phyloP scores from a whole-genome alignment of 2,797 vertebrate species.

The Myiothlypis chrysogaster region DNA sequence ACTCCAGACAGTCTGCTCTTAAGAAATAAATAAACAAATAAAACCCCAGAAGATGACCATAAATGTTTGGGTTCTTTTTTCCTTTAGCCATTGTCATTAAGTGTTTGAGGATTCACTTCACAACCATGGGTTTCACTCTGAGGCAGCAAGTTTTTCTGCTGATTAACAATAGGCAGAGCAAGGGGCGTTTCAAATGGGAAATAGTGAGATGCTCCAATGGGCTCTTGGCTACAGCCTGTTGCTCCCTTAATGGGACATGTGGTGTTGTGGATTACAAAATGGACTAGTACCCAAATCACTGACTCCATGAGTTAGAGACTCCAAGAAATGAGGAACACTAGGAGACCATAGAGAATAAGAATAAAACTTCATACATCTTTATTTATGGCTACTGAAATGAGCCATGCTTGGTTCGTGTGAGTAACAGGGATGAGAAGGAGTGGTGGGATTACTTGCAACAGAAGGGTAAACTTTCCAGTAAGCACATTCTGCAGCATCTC shows the following conservation, averaged over 20 bases:
- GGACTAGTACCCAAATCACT: neutral
- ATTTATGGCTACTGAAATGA: neutral
- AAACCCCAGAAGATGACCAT: neutral
- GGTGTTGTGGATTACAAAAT: neutral
- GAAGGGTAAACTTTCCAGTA: neutral
- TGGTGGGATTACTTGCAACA: neutral
- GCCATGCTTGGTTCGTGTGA: neutral
- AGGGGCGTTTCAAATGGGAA: neutral
- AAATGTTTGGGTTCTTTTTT: neutral
- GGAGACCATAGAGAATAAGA: neutral
- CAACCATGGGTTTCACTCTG: neutral
- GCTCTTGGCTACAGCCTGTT: neutral
- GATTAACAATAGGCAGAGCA: neutral
- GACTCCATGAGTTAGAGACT: accelerated
- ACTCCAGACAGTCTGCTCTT: neutral
- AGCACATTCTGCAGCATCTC: neutral
- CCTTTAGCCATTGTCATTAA: neutral
- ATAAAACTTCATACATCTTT: neutral
- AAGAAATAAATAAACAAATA: neutral
- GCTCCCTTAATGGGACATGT: neutral
- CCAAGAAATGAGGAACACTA: neutral
- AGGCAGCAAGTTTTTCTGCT: neutral
- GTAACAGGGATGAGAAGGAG: neutral
- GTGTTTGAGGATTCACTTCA: neutral
- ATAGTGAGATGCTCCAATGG: neutral